Base-by-base conservation (phyloP, 30 jellyfish, hydroid and myxozoan species). In the Aurelia aurita region DNA sequence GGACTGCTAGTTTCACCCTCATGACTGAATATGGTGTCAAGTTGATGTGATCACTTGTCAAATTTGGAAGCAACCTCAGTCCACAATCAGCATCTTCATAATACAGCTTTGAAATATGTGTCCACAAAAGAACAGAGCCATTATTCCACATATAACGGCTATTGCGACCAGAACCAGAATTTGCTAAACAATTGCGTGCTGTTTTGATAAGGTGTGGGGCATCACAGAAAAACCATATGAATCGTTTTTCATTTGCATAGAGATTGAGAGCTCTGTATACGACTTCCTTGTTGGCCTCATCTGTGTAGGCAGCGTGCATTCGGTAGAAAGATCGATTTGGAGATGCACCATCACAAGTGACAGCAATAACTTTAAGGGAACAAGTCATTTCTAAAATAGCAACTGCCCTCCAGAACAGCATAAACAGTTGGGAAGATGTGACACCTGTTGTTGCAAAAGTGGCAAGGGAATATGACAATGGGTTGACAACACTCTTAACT, bases 371-470 rank as follows among this genome's bases (percentile, higher is more conserved):
- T 23, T 70, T 70, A 43, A 70, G 45, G 69, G 9, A 16, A 66
- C 78, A 66, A 22, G 20, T 25, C 78, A 66, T 23, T 43, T 66
- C 78, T 49, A 66, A 27, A 20, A 69, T 86, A 13, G 66, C 26
- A 5, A 86, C 92, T 22, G 90, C 91, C 72, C 63, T 61, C 91
- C 96, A 86, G 39, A 86, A 86, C 22, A 86, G 12, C 89, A 45
- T n/a, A 58, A 71, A 73, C 39, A 86, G 27, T 32, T 74, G 96
- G 25, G 25, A 8, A 18, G 91, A 49, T 35, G 77, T 34, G 11
- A 82, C 85, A 22, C 71, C 77, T 55, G 77, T 63, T 74, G 97
- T 88, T 11, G 89, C 85, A 59, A 88, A 88, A 73, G 81, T 88
- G 5, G 97, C 97, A 5, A 88, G 53, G 18, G 74, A 66, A 61